Evolutionary conservation across 37 sponge, comb jelly and placozoan species (phyloP), one percentile per base, ranked within the genome.

Genomic region (Eunapius fragilis): DNA sequence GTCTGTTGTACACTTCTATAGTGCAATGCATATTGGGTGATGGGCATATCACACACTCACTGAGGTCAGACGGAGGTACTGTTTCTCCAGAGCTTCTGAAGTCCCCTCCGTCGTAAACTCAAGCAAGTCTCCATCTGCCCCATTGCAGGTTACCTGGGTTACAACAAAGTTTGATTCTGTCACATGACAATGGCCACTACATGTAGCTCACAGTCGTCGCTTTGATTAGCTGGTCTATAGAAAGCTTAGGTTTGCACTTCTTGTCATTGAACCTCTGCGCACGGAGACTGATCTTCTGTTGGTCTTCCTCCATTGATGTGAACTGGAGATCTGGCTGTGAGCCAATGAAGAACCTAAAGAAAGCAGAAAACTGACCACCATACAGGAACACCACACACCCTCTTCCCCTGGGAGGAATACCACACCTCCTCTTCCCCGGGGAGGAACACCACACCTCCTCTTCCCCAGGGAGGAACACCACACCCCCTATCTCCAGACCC

Each of bases 61-160:
- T 25, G 98, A 93, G n/a, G 99, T 99, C 23, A 99, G 90, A 31
- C 99, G 88, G n/a, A 99, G 93, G 71, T 99, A 99, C 25, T 77
- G 87, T 80, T 99, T 99, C 93, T 95, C 96, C 75, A 99, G 90
- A 11, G 90, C 73, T 24, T 90, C 77, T 30, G 84, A 95, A 25
- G 97, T 99, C 12, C 99, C 99, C 25, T 89, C 94, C 17, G 97
- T 74, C 11, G 86, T 67, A 70, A 34, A 79, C 26, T 84, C 86
- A 58, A 82, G 70, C 89, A 90, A 93, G 31, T 85, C 81, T 14
- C 85, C 31, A 0, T 89, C 91, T 25, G 76, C 72, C 2, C 94
- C 98, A 22, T 84, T 91, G 9, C 75, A 85, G 75, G 45, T 77
- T n/a, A 87, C 28, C 37, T 70, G 85, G 32, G 11, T 23, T 71